Evolutionary conservation across 2,113 vertebrate species (phyloP).

Genomic region (Caretta caretta): DNA sequence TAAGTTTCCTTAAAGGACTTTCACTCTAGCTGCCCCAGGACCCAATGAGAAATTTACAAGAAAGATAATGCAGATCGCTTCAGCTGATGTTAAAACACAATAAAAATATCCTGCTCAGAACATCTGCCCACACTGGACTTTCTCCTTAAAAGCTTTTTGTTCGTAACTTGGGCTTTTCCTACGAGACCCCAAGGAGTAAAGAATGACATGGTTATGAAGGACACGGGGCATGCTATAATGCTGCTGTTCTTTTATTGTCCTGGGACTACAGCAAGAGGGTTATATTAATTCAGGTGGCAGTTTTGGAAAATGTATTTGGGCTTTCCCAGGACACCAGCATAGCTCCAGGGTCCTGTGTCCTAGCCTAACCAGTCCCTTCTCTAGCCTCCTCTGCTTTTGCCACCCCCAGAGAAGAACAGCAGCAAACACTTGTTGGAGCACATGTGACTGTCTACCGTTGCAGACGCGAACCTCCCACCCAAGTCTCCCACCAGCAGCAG

Average conservation of each 20-base stretch:
- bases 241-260: neutral
- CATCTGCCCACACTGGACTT: neutral
- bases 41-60: neutral
- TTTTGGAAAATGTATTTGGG: neutral
- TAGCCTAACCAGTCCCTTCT: neutral
- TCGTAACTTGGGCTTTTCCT: neutral
- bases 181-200: neutral
- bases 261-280: neutral
- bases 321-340: neutral
- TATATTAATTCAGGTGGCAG: neutral
- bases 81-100: neutral
- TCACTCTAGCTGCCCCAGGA: slow-evolving; percentile 37
- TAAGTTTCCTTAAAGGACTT: slow-evolving; percentile 9
- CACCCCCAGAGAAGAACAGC: neutral
- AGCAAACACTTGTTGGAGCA: neutral
- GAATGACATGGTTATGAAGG: neutral
- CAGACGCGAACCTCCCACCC: neutral
- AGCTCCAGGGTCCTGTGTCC: neutral
- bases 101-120: neutral
- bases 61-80: neutral
- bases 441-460: neutral
- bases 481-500: neutral
- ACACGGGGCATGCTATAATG: neutral
- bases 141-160: neutral
- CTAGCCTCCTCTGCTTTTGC: neutral